Evolutionary conservation across 2,888 invertebrate species (phyloP), one percentile per base, ranked within the genome.

Genomic region (Lasioglossum malachurum): DNA sequence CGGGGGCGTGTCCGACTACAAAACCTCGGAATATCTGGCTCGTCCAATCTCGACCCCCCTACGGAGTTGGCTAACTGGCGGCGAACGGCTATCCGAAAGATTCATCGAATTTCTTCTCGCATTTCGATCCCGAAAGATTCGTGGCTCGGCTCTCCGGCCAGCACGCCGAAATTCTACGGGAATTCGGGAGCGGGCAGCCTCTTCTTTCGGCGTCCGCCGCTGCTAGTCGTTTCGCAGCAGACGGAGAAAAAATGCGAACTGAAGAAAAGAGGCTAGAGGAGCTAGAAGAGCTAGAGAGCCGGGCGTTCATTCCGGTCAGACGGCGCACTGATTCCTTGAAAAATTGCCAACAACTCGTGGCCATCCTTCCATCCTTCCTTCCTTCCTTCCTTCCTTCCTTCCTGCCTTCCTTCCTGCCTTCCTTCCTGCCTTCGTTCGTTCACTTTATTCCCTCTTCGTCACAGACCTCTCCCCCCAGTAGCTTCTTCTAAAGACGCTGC

Each of bases 301-400:
- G 79, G 83, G 80, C 89, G 90, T 93, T 91, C 93, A 91, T 93
- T 94, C 94, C 92, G 93, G 93, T 93, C 92, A 92, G 93, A 93
- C 90, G 90, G 89, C 88, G 90, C 91, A 91, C 91, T 94, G 93
- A 94, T 94, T 94, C 94, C 90, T 93, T 94, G 94, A 94, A 93
- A 93, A 93, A 93, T 93, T 93, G 94, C 94, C 94, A 94, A 93
- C 92, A 92, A 92, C 87, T 88, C 87, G 77, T 81, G 72, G 79
- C 80, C 75, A 76, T 89, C 74, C 60, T 27, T 27, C 16, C 60
- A 1, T 27, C 27, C 14, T 14, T 16, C 27, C 27, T 27, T 16
- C 60, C n/a, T 85, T 83, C 76, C 78, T 83, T 81, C 74, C 31
- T 31, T 27, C 27, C 14, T 14, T n/a, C 60, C 27, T 60, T 27